These are phyloP conservation scores for Percopsis omiscomaycus DNA, from an alignment of 2,797 vertebrate species.

Conservation along the genomic window DNA sequence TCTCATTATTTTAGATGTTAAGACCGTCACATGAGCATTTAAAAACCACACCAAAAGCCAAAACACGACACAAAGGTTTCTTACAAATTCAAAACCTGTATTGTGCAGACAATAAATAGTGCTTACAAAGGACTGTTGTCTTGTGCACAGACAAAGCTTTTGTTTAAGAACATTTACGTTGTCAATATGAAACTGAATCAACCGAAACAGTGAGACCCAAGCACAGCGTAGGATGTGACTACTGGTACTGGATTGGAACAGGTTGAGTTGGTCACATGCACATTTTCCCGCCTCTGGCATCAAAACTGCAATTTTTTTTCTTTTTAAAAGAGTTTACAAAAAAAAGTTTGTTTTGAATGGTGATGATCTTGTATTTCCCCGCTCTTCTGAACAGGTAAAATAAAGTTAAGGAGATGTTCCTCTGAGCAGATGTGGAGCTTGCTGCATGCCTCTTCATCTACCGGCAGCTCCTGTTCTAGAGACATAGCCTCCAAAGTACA, in stretches of 20 bases:
- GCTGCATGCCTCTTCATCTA: conserved; percentile 45
- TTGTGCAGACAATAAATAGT: conserved; percentile 94
- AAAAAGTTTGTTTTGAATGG: conserved; percentile 53
- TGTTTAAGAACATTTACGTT: conserved; percentile 73
- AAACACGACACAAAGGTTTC: conserved; percentile 35
- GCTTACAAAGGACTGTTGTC: conserved; percentile 84
- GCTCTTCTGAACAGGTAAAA: conserved; percentile 49
- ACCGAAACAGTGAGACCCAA: conserved; percentile 64
- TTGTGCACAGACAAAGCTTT: conserved; percentile 84
- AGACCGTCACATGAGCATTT: background rate
- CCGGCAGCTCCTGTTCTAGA: conserved; percentile 69
- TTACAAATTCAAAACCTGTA: conserved; percentile 85
- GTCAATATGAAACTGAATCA: conserved; percentile 77
- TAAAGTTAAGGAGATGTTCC: conserved; percentile 64
- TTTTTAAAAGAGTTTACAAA: conserved; percentile 33
- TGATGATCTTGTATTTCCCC: conserved; percentile 37
- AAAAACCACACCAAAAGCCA: conserved; percentile 39
- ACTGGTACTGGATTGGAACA: conserved; percentile 78
- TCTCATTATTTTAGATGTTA: background rate
- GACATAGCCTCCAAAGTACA: conserved; percentile 80
- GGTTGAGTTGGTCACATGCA: conserved; percentile 84
- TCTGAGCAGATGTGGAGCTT: conserved; percentile 66
- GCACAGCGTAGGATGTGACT: conserved; percentile 67
- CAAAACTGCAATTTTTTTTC: conserved; percentile 67
- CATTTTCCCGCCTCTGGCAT: conserved; percentile 63